A percentile compares a stretch with the other conserved stretches of the same genome.
Conservation (phyloP, 2,888 invertebrate species). For the Sarcophaga variegata region DNA sequence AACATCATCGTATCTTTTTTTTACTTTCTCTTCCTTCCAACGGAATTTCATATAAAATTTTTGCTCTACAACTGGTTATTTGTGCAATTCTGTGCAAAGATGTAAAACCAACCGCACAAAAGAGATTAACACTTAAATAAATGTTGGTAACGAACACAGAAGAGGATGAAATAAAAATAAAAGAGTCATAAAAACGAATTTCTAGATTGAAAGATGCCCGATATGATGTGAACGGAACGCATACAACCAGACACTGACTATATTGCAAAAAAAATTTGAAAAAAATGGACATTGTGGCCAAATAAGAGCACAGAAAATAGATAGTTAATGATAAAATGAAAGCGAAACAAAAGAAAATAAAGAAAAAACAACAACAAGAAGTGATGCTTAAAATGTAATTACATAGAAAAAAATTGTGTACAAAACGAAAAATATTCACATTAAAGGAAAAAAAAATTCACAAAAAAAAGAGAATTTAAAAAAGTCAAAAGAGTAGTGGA, state of each 20-base stretch:
- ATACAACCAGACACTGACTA: conserved; percentile 12
- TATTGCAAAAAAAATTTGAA: too few relatives aligned
- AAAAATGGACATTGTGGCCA: not conserved
- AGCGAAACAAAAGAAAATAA: not conserved
- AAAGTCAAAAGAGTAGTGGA: conserved; percentile 31
- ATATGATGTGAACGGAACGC: conserved; percentile 34
- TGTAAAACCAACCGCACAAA: conserved; percentile 52
- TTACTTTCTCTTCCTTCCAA: not conserved
- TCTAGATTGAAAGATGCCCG: conserved; percentile 45
- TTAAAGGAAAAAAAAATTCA: conserved; percentile 16
- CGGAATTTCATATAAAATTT: not conserved
- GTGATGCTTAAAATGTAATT: conserved; percentile 63
- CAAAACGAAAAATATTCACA: conserved; percentile 2
- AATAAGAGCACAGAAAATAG: not conserved
- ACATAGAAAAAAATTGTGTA: conserved; percentile 33
- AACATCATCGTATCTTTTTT: too few relatives aligned
- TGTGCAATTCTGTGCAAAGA: not conserved
- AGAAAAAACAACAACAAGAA: conserved; percentile 25
- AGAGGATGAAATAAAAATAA: not conserved
- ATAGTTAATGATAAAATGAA: not conserved
- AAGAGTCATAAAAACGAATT: conserved; percentile 8
- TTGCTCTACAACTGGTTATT: not conserved
- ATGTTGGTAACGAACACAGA: conserved; percentile 22
- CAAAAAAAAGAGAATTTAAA: not conserved
- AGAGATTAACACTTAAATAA: conserved; percentile 64